A percentile compares a stretch with the other conserved stretches of the same genome.
phyloP scores from a whole-genome alignment of 37 sponge, comb jelly and placozoan species.

The Oscarella lobularis region DNA sequence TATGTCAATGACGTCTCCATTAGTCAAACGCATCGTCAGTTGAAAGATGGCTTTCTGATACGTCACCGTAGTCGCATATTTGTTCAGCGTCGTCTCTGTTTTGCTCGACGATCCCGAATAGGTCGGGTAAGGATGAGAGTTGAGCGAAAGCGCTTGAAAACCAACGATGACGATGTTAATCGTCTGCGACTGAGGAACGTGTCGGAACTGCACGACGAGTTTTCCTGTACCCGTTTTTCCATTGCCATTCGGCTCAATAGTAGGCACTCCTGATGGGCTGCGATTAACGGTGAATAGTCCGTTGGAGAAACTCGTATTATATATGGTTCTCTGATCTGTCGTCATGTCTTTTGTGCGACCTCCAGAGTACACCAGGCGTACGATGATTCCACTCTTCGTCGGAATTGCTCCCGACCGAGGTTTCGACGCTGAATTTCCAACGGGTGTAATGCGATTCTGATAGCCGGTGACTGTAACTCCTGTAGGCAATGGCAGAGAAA shows the following conservation, averaged over 20 bases:
- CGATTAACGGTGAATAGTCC: neutral
- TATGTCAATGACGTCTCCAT: neutral
- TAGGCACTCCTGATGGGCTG: neutral
- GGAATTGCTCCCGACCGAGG: neutral
- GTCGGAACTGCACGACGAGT: neutral
- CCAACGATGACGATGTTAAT: neutral
- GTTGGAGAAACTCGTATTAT: neutral
- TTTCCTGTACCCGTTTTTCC: neutral
- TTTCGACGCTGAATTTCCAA: neutral
- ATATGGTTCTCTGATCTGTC: neutral
- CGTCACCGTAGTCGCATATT: neutral
- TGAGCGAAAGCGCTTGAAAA: neutral
- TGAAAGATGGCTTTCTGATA: neutral
- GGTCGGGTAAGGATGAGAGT: neutral
- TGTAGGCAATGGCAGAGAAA: conserved; percentile 6
- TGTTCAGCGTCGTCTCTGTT: neutral
- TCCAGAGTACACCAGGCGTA: neutral
- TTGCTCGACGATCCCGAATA: neutral
- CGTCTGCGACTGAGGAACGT: neutral
- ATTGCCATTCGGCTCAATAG: neutral
- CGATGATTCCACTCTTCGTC: neutral
- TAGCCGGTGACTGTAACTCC: neutral
- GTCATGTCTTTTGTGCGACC: neutral
- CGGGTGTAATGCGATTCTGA: neutral
- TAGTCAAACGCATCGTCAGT: neutral